phyloP scores from a whole-genome alignment of 1,140 invertebrate genomes.

The Anadara kagoshimensis region DNA sequence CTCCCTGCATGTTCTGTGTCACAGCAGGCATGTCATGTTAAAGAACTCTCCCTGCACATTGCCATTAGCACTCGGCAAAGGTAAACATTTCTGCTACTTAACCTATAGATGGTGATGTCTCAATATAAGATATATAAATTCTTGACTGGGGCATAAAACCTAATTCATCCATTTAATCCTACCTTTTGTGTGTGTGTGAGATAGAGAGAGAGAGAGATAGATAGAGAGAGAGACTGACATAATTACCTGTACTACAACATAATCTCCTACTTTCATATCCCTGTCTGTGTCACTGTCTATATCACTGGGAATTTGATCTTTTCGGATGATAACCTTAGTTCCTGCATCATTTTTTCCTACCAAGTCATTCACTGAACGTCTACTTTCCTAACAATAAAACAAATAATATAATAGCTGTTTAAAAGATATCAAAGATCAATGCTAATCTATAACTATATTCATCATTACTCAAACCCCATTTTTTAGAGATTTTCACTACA shows the following conservation, averaged over 20 bases:
- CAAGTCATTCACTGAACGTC: constrained; percentile 79
- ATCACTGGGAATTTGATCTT: constrained; percentile 68
- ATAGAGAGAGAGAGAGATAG: not conserved
- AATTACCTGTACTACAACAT: constrained; percentile 81
- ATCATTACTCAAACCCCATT: too few relatives aligned
- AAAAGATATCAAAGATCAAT: not conserved
- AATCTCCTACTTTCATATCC: constrained; percentile 81
- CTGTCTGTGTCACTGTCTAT: constrained; percentile 10
- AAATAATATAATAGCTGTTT: not conserved
- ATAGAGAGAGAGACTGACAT: not conserved
- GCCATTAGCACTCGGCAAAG: not conserved
- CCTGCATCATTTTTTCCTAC: constrained; percentile 90
- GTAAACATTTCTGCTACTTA: too few relatives aligned
- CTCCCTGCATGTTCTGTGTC: too few relatives aligned
- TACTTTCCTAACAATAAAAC: constrained; percentile 76
- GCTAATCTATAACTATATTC: too few relatives aligned
- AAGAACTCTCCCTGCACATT: not conserved
- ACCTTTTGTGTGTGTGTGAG: not conserved
- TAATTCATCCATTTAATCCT: too few relatives aligned
- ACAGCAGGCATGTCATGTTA: too few relatives aligned
- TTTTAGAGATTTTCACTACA: too few relatives aligned
- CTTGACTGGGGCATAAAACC: too few relatives aligned
- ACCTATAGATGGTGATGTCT: too few relatives aligned
- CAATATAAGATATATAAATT: too few relatives aligned
- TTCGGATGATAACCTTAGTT: constrained; percentile 85